A percentile compares a stretch with the other conserved stretches of the same genome.
These are phyloP conservation scores for Malacoraja senta DNA, from an alignment of 2,797 vertebrate species.

Conservation along the genomic window DNA sequence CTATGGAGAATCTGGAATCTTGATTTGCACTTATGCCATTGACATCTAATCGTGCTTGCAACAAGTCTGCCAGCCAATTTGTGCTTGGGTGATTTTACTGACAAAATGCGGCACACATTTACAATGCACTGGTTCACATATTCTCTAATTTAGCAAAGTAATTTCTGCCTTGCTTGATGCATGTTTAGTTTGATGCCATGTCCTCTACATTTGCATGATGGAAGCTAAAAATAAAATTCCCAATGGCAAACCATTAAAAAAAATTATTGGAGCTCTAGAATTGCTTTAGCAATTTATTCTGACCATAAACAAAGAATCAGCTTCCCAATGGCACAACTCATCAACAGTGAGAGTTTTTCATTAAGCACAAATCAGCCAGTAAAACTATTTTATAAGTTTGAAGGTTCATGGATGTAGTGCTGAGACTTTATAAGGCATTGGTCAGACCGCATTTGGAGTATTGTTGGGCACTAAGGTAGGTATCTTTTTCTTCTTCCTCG, in stretches of 20 bases:
- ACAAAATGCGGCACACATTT: not conserved
- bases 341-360: not conserved
- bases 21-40: too few species aligned
- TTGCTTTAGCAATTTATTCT: slow-evolving; percentile 23
- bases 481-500: too few species aligned
- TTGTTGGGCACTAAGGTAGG: too few species aligned
- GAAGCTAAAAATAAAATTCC: not conserved
- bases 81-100: not conserved
- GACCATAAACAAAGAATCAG: slow-evolving; percentile 1
- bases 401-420: not conserved
- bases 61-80: not conserved
- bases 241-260: not conserved
- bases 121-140: not conserved
- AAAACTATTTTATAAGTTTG: not conserved
- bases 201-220: not conserved
- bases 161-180: not conserved
- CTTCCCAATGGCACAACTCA: not conserved
- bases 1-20: not conserved
- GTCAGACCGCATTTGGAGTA: too few species aligned
- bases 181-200: not conserved
- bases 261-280: not conserved
- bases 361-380: slow-evolving; percentile 22
- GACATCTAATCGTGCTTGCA: not conserved
- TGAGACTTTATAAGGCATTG: too few species aligned
- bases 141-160: not conserved